Base-by-base conservation (phyloP, 2,797 vertebrate genomes). In the Phoeniculus purpureus region DNA sequence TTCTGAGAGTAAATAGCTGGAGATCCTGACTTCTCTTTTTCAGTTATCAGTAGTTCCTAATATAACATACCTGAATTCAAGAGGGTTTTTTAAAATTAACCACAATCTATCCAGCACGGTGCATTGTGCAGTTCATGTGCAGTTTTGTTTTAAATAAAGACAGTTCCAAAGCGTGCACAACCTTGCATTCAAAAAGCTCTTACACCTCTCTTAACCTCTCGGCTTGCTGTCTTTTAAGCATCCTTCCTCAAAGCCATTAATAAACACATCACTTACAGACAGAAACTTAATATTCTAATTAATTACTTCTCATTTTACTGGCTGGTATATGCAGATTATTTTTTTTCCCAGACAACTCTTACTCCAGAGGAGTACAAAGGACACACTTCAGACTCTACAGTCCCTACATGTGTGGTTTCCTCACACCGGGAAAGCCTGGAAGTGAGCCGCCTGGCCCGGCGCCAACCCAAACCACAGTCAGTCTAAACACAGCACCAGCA, bases 391-490 rank as follows among this genome's bases (percentile, higher is more conserved):
- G 89, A 54, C 55, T 65, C 91, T 78, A 51, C 62, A 94, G 58
- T 90, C 94, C 93, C 85, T 8, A 94, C 77, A 93, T 68, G 93
- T 94, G 95, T 94, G 91, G 93, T 94, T 97, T 97, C 94, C 92
- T 95, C 76, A 4, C 82, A 70, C 82, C 20, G 48, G 93, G 94
- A 72, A 91, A 84, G 73, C 48, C 72, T 96, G 94, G 93, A 97
- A 90, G 80, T 4, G 3, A 95, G 94, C 95, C 12, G 22, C 75
- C 90, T 96, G 96, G 97, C 96, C 59, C 0, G 0, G 27, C 2
- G 96, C 98, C 97, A 97, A 97, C 5, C 59, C 89, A 97, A 98
- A 97, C 96, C 85, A 19, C 0, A 2, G 55, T 86, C 91, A 93
- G 87, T 94, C 94, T 96, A 97, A 97, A 97, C 95, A 96, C 86